These are phyloP conservation scores for Zaprionus ghesquierei DNA, from an alignment of 1,140 invertebrate species.

Conservation along the genomic window DNA sequence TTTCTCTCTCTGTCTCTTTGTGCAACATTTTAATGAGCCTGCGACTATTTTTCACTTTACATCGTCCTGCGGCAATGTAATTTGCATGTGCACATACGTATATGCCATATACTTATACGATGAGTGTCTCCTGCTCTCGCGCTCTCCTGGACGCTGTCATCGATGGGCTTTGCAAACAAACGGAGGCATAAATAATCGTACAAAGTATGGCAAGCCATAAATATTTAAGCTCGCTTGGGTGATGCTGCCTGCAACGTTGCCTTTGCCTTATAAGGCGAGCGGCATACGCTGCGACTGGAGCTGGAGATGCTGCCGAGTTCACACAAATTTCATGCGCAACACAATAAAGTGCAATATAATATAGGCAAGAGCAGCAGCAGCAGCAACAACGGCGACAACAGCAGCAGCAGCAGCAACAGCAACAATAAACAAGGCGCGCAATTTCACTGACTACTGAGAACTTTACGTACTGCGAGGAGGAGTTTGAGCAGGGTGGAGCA, in stretches of 20 bases:
- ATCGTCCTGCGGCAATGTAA: slow-evolving; percentile 37
- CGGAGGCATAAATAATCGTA: slow-evolving; percentile 73
- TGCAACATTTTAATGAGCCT: slow-evolving; percentile 27
- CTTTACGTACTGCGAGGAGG: slow-evolving; percentile 71
- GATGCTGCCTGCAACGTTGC: slow-evolving; percentile 4
- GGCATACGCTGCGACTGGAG: slow-evolving; percentile 36
- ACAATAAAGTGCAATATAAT: slow-evolving; percentile 70
- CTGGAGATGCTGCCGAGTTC: slow-evolving; percentile 34
- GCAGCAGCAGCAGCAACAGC: slow-evolving; percentile 33
- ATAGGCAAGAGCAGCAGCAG: slow-evolving; percentile 49
- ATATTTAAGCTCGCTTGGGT: slow-evolving; percentile 55
- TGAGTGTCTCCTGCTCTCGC: too few species aligned
- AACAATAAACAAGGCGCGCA: slow-evolving; percentile 75
- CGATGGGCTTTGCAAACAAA: slow-evolving; percentile 58
- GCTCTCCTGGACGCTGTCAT: too few species aligned
- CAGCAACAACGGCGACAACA: slow-evolving; percentile 20
- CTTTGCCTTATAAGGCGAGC: slow-evolving; percentile 28
- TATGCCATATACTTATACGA: slow-evolving; percentile 32
- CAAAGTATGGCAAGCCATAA: slow-evolving; percentile 76
- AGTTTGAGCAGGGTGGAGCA: not conserved
- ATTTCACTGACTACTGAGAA: slow-evolving; percentile 79
- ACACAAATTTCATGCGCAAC: slow-evolving; percentile 70
- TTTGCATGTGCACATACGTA: slow-evolving; percentile 68
- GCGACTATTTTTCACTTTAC: slow-evolving; percentile 44
- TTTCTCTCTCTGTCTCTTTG: not conserved